A percentile compares a stretch with the other conserved stretches of the same genome.
Evolutionary conservation across 2,888 invertebrate genomes (phyloP).

Genomic region (Mactromeris polynyma): DNA sequence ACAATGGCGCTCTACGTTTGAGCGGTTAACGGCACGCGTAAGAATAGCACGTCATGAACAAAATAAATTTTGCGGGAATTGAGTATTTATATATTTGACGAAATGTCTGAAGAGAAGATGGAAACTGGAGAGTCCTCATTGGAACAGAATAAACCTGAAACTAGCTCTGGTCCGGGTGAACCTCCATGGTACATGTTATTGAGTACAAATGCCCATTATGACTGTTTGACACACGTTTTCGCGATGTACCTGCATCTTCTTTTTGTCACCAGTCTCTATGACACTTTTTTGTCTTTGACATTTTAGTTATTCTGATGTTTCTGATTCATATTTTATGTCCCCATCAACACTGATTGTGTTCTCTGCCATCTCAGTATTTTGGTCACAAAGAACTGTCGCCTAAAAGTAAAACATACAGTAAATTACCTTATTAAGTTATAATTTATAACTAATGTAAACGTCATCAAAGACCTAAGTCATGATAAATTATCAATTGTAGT

Average conservation of each 20-base stretch:
- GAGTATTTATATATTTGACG: not conserved
- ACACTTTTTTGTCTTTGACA: too few species aligned
- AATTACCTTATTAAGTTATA: too few species aligned
- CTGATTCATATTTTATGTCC: too few species aligned
- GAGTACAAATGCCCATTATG: not conserved
- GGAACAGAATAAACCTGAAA: constrained; percentile 25
- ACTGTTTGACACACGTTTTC: not conserved
- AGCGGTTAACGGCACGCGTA: constrained; percentile 43
- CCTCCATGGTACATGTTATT: constrained; percentile 29
- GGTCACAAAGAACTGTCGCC: too few species aligned
- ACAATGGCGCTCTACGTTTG: constrained; percentile 60
- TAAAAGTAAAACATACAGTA: too few species aligned
- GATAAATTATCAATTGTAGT: too few species aligned
- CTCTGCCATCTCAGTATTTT: too few species aligned
- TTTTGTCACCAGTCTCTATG: too few species aligned
- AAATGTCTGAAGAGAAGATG: constrained; percentile 43
- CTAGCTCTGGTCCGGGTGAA: constrained; percentile 13
- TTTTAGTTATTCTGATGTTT: too few species aligned
- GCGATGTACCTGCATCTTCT: not conserved
- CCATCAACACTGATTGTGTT: too few species aligned
- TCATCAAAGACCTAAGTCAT: too few species aligned
- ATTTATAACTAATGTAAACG: too few species aligned
- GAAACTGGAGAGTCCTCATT: constrained; percentile 23
- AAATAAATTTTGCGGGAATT: constrained; percentile 1
- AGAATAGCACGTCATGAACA: constrained; percentile 10